Base-by-base conservation (phyloP, 1,140 invertebrate species). In the Colletes latitarsis region DNA sequence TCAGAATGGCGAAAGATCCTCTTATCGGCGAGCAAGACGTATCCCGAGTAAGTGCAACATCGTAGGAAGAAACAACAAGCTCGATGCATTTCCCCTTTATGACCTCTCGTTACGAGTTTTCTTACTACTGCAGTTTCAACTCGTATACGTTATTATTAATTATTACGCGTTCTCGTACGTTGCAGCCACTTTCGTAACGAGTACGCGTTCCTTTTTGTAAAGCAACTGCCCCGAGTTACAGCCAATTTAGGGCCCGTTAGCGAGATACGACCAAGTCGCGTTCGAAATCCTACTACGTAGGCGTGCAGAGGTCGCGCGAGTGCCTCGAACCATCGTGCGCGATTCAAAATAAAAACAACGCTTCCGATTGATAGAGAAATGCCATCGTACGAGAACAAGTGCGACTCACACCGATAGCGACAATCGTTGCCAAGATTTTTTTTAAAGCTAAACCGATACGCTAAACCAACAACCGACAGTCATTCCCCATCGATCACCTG, bases 291-390 rank as follows among this genome's bases (percentile, higher is more conserved):
- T 76, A 71, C 60, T 49, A 69, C 58, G 67, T 77, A 80, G 19
- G 60, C 74, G 43, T 58, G 75, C 19, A 43, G 17, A 52, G 49
- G 19, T 63, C 67, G 75, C 68, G 49, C 78, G 79, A 67, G 2
- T 12, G 64, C 76, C 74, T 63, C 80, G 66, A 72, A 49, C n/a
- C 74, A 64, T 64, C 60, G 55, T 46, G 46, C 69, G 69, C 57
- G 64, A 12, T 63, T 46, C 79, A 64, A 81, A 77, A 70, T 66
- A 77, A 76, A 81, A 81, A 77, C 73, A 81, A 81, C 63, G 39
- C 49, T 8, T 1, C 12, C 73, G 66, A 52, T 73, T 77, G 52
- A 46, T 12, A 64, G 46, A 73, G 57, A 69, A 57, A 80, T 19
- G n/a, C 21, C 58, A 69, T 62, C 68, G 78, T 46, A 46, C 14